Conservation (phyloP, 2,888 invertebrate genomes). For the Physocephala rufipes region DNA sequence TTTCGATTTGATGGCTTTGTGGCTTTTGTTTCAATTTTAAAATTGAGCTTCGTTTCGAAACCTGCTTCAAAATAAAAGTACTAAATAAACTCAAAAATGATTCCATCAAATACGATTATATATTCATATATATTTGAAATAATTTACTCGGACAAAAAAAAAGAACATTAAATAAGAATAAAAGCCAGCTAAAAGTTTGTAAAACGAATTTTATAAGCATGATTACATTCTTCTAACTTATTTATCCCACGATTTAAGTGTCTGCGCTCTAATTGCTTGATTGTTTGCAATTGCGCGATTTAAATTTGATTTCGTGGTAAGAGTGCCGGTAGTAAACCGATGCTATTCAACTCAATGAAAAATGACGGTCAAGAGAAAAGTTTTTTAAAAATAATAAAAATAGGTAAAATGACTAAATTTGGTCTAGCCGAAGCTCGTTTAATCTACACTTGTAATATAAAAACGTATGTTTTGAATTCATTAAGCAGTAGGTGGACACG, state of each 20-base stretch:
- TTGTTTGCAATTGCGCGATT: conserved; percentile 57
- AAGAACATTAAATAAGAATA: conserved; percentile 49
- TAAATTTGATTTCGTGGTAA: conserved; percentile 44
- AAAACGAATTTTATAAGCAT: conserved; percentile 46
- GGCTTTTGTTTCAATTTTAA: too few species aligned
- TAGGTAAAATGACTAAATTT: too few species aligned
- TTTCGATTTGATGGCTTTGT: too few species aligned
- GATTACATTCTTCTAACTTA: conserved; percentile 50
- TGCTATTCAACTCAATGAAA: too few species aligned
- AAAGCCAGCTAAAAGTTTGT: conserved; percentile 51
- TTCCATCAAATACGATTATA: conserved; percentile 11
- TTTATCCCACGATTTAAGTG: conserved; percentile 36
- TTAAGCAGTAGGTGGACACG: too few species aligned
- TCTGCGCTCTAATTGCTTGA: conserved; percentile 59
- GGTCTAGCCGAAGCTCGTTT: too few species aligned
- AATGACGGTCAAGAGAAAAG: conserved; percentile 36
- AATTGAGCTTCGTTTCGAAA: too few species aligned
- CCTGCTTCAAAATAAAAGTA: too few species aligned
- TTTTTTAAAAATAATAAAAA: conserved; percentile 41
- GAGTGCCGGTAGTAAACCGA: too few species aligned
- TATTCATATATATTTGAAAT: conserved; percentile 54
- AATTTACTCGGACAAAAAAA: conserved; percentile 51
- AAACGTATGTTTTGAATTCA: too few species aligned
- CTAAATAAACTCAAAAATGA: too few species aligned
- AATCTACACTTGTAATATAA: too few species aligned